Base-by-base conservation (phyloP, 1,140 invertebrate genomes). In the Aphelenchoides besseyi region DNA sequence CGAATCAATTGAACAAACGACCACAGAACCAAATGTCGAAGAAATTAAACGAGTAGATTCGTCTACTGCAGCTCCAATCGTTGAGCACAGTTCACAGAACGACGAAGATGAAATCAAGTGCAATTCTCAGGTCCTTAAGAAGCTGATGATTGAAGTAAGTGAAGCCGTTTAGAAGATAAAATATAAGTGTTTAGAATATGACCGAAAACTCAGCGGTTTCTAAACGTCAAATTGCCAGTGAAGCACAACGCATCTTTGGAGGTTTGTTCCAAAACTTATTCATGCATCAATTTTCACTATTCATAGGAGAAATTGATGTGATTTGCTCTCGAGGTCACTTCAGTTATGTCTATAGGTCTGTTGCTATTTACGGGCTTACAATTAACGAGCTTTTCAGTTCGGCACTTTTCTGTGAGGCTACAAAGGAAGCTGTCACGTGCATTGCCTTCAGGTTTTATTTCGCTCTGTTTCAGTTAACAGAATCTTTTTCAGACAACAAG, bases 311-410 rank as follows among this genome's bases (percentile, higher is more conserved):
- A 9, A 53, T 71, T 32, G 70, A 71, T 59, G 70, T 71, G 26
- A 71, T 71, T 67, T 71, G 70, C 36, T 70, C 67, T 18, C 52
- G 70, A 8, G 70, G 62, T 3, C 70, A 71, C 26, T 71, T 71
- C 41, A 37, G 26, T 18, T 66, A 68, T 30, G 29, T 71, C 32
- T 62, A 67, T 35, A 12, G 41, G 23, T 23, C 12, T 48, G 41
- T 23, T 48, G 12, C 41, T 12, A 23, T 48, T 48, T 48, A 48
- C 12, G 23, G 12, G 41, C 41, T 48, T 23, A 12, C 41, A 48
- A 12, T 48, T 48, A 16, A 16, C 41, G 12, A 48, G 12, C 12
- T 23, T 23, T 48, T 48, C 36, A 67, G 41, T 26, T 67, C 64
- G 23, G 36, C 30, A 23, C 33, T 67, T 18, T 69, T 68, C 36